Conservation (phyloP, 2,797 vertebrate species). For the Sparidentex hasta region DNA sequence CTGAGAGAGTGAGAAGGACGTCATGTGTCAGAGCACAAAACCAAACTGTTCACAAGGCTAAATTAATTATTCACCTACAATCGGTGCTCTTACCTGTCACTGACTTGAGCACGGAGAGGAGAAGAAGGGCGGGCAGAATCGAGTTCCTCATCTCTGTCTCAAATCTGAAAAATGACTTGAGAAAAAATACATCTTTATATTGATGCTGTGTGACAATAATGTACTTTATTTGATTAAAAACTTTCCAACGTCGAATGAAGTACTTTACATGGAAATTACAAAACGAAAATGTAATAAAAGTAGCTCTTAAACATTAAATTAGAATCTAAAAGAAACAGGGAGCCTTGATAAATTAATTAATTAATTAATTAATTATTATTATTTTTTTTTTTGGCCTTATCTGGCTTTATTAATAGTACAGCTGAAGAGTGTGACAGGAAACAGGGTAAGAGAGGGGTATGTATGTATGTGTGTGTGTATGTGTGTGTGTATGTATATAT, state of each 20-base stretch:
- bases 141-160: conserved; percentile 51
- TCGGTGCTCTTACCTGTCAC: conserved; percentile 35
- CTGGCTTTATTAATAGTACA: too few relatives aligned
- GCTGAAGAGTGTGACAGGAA: too few relatives aligned
- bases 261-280: background rate
- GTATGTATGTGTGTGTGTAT: too few relatives aligned
- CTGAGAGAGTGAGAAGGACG: conserved; percentile 45
- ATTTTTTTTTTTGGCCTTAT: too few relatives aligned
- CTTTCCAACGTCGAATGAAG: background rate
- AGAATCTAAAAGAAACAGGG: background rate
- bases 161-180: conserved; percentile 34
- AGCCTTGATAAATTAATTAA: too few relatives aligned
- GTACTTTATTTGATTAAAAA: background rate
- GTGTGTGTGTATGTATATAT: too few relatives aligned
- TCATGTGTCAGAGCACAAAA: conserved; percentile 7
- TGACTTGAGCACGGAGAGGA: conserved; percentile 22
- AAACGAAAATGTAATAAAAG: background rate
- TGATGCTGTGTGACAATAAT: background rate
- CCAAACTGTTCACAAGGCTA: background rate
- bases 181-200: background rate
- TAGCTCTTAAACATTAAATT: background rate
- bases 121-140: conserved; percentile 19
- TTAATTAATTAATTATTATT: too few relatives aligned
- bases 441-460: too few relatives aligned
- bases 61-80: background rate